Evolutionary conservation across 53 echinoderm and acorn worm species (phyloP), one percentile per base, ranked within the genome.

Genomic region (Apostichopus leukothele): DNA sequence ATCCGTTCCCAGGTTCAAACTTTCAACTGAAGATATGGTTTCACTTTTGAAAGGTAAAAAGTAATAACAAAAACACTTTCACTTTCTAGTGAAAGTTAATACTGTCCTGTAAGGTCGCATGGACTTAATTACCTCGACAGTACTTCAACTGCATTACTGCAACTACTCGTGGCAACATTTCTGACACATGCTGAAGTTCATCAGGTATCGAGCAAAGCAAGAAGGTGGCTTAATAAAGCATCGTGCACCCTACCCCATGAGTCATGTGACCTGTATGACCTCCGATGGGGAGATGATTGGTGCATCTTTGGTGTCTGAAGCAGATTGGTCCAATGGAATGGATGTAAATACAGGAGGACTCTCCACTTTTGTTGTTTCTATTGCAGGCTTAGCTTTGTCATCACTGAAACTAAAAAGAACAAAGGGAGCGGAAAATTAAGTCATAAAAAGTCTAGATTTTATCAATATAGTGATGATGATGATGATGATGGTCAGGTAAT

Each of bases 211-310:
- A 3, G 39, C 39, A 39, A 39, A 39, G 39, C 39, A 39, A 39
- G 39, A 39, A 39, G 39, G 39, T 39, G 39, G 39, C 39, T 39
- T 39, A 39, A 39, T 39, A 39, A 39, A 39, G 39, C 39, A 39
- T 39, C 39, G 0, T 39, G 39, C 39, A 39, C 39, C 39, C 39
- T 39, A 39, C 39, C 39, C 39, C 39, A 39, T 4, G 60, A 21
- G 22, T 84, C 63, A 84, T 25, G 84, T 84, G 11, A 84, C 84
- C 66, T 84, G 22, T 10, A 84, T 84, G 60, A 84, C 60, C 19
- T 59, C 84, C 14, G 57, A 60, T 20, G 26, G 60, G 1, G 84
- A 53, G 19, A 21, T 84, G 66, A 84, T 20, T 7, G 84, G 19
- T 10, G 84, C 61, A 59, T 84, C 61, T 63, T 84, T 84, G n/a